phyloP scores from a whole-genome alignment of 2,888 invertebrate species.

The Drosophila buzzatii region DNA sequence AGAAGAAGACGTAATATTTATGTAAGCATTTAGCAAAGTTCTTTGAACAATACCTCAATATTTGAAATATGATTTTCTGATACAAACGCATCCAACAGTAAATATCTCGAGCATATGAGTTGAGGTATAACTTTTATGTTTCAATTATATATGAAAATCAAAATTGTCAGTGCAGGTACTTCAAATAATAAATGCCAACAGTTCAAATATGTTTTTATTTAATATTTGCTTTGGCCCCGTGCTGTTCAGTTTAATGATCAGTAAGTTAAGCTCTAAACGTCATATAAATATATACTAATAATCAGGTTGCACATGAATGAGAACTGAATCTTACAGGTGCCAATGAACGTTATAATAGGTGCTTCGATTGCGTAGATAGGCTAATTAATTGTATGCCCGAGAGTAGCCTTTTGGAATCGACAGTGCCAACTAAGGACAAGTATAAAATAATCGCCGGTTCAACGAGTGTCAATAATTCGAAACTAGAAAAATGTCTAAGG shows the following conservation, averaged over 20 bases:
- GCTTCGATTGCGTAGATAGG: neutral
- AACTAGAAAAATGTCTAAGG: neutral
- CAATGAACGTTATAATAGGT: neutral
- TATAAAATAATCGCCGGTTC: too few species aligned
- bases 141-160: too few species aligned
- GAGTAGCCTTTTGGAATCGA: neutral
- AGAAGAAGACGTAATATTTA: too few species aligned
- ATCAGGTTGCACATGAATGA: neutral
- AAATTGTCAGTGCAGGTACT: too few species aligned
- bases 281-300: neutral
- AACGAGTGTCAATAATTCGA: accelerated
- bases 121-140: too few species aligned
- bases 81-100: too few species aligned
- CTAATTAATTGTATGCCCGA: neutral
- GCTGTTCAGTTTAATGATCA: neutral
- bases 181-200: neutral
- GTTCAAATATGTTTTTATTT: neutral
- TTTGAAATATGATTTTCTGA: too few species aligned
- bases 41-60: too few species aligned
- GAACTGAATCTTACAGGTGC: neutral
- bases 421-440: neutral
- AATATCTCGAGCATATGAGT: too few species aligned
- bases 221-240: neutral
- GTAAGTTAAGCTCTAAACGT: constrained; percentile 3
- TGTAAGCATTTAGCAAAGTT: too few species aligned